Conservation (phyloP, 2,797 vertebrate species). For the Rhinella marina region DNA sequence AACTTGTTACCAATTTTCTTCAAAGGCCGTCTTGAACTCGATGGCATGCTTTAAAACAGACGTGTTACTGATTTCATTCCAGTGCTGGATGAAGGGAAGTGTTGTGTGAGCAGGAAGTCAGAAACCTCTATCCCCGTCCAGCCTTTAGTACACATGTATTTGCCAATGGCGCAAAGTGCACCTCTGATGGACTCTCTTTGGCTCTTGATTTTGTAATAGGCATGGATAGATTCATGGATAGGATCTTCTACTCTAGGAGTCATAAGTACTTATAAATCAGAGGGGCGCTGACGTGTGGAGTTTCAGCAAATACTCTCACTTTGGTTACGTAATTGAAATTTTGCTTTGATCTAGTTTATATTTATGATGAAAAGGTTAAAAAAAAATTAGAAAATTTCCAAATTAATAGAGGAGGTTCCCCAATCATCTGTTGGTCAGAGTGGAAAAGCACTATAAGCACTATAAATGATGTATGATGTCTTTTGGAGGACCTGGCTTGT, state of each 20-base stretch:
- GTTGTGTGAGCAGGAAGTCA: conserved; percentile 24
- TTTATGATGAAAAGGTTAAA: background rate
- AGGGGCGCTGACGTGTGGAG: background rate
- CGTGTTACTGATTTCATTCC: conserved; percentile 13
- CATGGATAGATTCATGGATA: background rate
- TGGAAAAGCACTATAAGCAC: background rate
- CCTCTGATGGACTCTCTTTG: background rate
- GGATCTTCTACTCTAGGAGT: background rate
- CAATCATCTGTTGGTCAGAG: background rate
- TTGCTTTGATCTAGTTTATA: background rate
- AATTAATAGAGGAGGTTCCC: background rate
- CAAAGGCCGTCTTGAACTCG: conserved; percentile 30
- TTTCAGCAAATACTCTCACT: background rate
- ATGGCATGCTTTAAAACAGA: conserved; percentile 17
- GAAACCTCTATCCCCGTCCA: background rate
- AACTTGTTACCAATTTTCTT: conserved; percentile 34
- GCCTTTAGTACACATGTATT: conserved; percentile 11
- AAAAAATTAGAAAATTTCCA: background rate
- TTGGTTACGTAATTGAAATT: conserved; percentile 1
- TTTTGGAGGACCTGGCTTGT: background rate
- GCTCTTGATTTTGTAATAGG: background rate
- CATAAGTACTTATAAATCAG: background rate
- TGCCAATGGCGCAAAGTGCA: background rate
- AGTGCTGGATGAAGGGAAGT: conserved; percentile 25
- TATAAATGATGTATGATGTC: too few relatives aligned